A percentile compares a stretch with the other conserved stretches of the same genome.
phyloP scores from a whole-genome alignment of 2,113 vertebrate species.

The Bettongia penicillata region DNA sequence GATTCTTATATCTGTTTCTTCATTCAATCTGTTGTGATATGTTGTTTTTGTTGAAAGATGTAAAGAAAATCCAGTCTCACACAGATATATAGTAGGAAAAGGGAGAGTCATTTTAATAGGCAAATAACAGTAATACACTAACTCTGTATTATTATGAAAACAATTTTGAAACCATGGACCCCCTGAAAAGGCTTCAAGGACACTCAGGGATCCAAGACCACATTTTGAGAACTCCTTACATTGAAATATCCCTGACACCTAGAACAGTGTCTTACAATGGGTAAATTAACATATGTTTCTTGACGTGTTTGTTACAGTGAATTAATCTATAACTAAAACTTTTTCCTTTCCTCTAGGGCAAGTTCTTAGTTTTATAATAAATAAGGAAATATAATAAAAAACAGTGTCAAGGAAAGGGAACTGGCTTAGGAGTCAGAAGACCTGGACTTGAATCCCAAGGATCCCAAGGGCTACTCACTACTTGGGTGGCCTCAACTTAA shows the following conservation, averaged over 20 bases:
- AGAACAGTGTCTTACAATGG: neutral
- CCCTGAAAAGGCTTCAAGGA: neutral
- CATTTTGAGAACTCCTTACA: neutral
- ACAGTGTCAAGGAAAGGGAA: neutral
- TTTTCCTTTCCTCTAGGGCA: neutral
- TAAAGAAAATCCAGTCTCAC: neutral
- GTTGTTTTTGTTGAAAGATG: neutral
- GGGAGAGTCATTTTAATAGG: neutral
- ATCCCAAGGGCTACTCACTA: neutral
- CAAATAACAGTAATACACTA: neutral
- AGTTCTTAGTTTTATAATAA: neutral
- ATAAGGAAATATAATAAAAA: neutral
- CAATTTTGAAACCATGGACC: neutral
- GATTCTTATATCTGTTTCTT: neutral
- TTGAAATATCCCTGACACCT: neutral
- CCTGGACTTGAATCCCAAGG: neutral
- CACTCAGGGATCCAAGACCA: neutral
- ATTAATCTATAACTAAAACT: neutral
- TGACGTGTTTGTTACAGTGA: neutral
- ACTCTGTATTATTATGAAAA: neutral
- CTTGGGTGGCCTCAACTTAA: neutral
- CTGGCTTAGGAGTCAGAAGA: neutral
- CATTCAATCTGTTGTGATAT: neutral
- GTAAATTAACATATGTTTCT: neutral
- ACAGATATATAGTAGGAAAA: neutral